phyloP scores from a whole-genome alignment of 2,888 invertebrate species.

The Osmoderma eremita region DNA sequence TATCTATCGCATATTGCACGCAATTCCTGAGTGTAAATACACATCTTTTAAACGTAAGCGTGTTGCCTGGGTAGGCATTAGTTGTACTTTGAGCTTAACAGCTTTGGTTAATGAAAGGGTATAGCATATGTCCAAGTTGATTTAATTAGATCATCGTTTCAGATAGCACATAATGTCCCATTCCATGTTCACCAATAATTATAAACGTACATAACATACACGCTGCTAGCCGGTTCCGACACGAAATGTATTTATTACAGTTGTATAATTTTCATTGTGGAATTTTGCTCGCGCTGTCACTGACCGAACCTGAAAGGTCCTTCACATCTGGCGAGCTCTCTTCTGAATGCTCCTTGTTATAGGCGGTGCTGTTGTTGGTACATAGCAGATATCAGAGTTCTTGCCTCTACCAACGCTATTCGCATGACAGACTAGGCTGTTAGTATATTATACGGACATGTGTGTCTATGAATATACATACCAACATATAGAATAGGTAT shows the following conservation, averaged over 20 bases:
- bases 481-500: too few species aligned
- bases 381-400: not conserved
- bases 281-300: slow-evolving; percentile 47
- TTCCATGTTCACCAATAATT: not conserved
- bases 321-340: slow-evolving; percentile 44
- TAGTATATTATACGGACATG: too few species aligned
- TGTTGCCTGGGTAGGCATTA: too few species aligned
- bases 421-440: slow-evolving; percentile 1
- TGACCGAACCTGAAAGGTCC: slow-evolving; percentile 49
- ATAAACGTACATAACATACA: not conserved
- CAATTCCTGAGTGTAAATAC: too few species aligned
- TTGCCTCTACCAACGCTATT: slow-evolving; percentile 5
- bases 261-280: slow-evolving; percentile 50
- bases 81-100: too few species aligned
- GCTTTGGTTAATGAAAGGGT: too few species aligned
- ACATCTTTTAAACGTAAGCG: too few species aligned
- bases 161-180: not conserved
- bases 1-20: too few species aligned
- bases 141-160: too few species aligned
- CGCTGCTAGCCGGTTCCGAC: slow-evolving; percentile 14
- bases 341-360: slow-evolving; percentile 25
- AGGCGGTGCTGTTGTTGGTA: slow-evolving; percentile 10
- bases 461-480: too few species aligned
- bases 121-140: too few species aligned
- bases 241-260: slow-evolving; percentile 44